Evolutionary conservation across 2,113 vertebrate genomes (phyloP), one percentile per base, ranked within the genome.

Genomic region (Lasiurus borealis): DNA sequence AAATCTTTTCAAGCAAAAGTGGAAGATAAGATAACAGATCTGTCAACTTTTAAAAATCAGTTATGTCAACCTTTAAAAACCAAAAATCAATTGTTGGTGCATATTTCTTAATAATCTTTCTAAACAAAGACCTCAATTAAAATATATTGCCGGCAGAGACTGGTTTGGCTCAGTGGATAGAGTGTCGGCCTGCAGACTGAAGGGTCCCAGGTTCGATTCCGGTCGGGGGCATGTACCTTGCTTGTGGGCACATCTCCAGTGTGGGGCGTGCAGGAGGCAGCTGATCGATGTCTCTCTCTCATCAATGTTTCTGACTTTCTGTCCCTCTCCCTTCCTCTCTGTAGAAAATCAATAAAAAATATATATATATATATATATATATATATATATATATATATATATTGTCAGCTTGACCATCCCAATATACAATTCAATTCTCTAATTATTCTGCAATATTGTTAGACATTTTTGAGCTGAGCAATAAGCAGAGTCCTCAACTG

Each of bases 1-100:
- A 76, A 76, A 90, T 84, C 12, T 94, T 90, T 64, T 78, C 52
- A 92, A 93, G 36, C 15, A 88, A 93, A 95, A 87, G 23, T 85
- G 1, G n/a, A 16, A 59, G 8, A 86, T 21, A 12, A 91, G 93
- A 71, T 31, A 92, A 31, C 71, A 85, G 14, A 23, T 66, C 10
- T 72, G n/a, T 80, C 31, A 77, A 12, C 25, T 95, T 78, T 92
- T 64, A 91, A 90, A 89, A 88, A 78, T 72, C 71, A 93, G 44
- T 90, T 27, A 84, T 11, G 10, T 78, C 21, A 80, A 36, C 23
- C n/a, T 95, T 72, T 85, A 25, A 88, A 95, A 96, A 62, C 27
- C 11, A 82, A 48, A 91, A 93, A n/a, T 57, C 29, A 75, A 81
- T 5, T 81, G 2, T 83, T 19, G 14, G 3, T 82, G 27, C 36